Conservation (phyloP, 2,888 invertebrate genomes). For the Callinectes sapidus region DNA sequence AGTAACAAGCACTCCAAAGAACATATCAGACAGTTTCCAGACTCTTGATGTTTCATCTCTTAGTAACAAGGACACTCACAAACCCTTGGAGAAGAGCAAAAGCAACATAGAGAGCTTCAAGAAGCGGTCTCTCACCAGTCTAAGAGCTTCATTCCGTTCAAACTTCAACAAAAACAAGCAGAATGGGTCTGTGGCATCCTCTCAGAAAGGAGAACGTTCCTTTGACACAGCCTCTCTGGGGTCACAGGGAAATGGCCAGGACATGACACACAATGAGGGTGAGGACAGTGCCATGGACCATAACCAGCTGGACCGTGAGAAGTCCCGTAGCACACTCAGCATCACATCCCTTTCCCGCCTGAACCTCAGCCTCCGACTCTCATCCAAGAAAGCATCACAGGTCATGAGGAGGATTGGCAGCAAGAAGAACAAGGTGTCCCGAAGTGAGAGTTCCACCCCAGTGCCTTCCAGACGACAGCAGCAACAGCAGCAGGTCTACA, state of each 20-base stretch:
- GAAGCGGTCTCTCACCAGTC: neutral
- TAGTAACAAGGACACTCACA: neutral
- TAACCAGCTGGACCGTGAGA: constrained; percentile 43
- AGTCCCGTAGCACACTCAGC: constrained; percentile 55
- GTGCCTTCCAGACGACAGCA: constrained; percentile 5
- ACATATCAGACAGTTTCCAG: constrained; percentile 50
- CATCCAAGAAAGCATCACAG: constrained; percentile 46
- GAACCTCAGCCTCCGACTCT: constrained; percentile 46
- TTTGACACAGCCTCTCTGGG: constrained; percentile 30
- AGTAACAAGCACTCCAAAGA: constrained; percentile 51
- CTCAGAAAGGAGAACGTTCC: neutral
- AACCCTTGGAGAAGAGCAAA: constrained; percentile 26
- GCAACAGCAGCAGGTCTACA: neutral
- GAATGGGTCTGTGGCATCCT: neutral
- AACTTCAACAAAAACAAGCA: constrained; percentile 26
- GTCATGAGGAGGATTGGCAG: constrained; percentile 39
- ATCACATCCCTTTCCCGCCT: constrained; percentile 45
- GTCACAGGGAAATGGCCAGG: constrained; percentile 31
- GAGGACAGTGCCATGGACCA: neutral
- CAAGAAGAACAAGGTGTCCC: neutral
- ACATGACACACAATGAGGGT: neutral
- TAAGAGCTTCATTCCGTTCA: constrained; percentile 42
- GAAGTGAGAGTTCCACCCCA: constrained; percentile 44
- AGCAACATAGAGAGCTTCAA: neutral
- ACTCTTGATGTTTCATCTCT: constrained; percentile 42